phyloP scores from a whole-genome alignment of 2,888 invertebrate species.

The Lobophora halterata region DNA sequence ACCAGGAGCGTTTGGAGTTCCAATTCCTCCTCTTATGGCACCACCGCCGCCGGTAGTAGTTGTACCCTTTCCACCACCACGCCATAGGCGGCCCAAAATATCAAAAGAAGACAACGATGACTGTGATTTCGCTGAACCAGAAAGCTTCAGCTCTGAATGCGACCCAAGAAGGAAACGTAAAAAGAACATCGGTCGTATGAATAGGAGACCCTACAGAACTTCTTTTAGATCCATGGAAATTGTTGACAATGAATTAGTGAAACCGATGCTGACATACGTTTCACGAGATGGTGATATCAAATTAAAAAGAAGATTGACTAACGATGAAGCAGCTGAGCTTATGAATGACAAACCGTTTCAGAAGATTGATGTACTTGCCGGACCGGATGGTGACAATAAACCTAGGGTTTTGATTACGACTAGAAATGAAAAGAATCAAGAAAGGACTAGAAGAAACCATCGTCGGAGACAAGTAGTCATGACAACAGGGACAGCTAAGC shows the following conservation, averaged over 20 bases:
- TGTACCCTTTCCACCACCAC: conserved; percentile 15
- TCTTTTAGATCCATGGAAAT: conserved; percentile 11
- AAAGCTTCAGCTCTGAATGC: conserved; percentile 2
- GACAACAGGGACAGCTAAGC: conserved; percentile 29
- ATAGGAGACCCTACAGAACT: conserved; percentile 15
- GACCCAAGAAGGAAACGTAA: conserved; percentile 2
- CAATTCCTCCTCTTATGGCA: conserved; percentile 8
- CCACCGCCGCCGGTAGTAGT: conserved; percentile 10
- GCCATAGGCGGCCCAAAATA: no score
- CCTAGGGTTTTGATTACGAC: conserved; percentile 36
- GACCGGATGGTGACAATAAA: conserved; percentile 29
- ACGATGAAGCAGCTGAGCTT: conserved; percentile 43
- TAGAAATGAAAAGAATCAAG: conserved; percentile 16
- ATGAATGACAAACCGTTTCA: conserved; percentile 29
- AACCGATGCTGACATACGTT: conserved; percentile 39
- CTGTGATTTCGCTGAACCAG: conserved; percentile 4
- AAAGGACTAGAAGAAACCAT: conserved; percentile 6
- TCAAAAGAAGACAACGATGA: no score
- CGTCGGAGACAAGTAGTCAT: conserved; percentile 30
- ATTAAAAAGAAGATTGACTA: conserved; percentile 45
- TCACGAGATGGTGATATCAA: conserved; percentile 45
- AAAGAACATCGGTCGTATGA: conserved; percentile 7
- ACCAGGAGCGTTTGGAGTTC: conserved; percentile 22
- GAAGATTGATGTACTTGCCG: conserved; percentile 33
- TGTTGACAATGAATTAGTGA: conserved; percentile 28